Base-by-base conservation (phyloP, 1,140 invertebrate genomes). In the Delia radicum region DNA sequence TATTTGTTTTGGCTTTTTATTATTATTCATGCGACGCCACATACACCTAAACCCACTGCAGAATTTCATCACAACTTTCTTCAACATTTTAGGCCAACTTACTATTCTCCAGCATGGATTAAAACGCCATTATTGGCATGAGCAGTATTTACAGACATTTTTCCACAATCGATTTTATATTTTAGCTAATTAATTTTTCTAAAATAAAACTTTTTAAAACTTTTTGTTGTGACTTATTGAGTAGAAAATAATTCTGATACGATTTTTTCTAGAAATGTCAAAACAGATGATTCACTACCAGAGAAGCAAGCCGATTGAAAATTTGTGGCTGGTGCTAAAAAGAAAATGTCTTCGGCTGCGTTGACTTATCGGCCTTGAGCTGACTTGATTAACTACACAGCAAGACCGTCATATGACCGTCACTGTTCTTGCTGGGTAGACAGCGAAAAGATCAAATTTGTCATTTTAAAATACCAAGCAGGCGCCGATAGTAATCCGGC, bases 111-210 rank as follows among this genome's bases (percentile, higher is more conserved):
- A 77, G 93, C 90, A 86, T 96, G 95, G 80, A 98, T 95, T 33
- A 98, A 88, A 29, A 98, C 95, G 18, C 96, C 96, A 63, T 94
- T 94, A 82, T 95, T 94, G 15, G 94, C 91, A 85, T 98, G 96
- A 74, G 95, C 95, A 74, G 95, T 96, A 86, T 98, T 98, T 75
- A 98, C 87, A 77, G 95, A 95, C 96, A 98, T 97, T 78, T 85
- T 89, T 8, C 71, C 18, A 24, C 29, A 3, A 7, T 48, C 33
- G 18, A 37, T 27, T 75, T 71, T 71, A 18, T 21, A 67, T 28
- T 65, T 69, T 69, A 21, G 15, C 37, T 33, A 69, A 55, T 55
- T 55, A 55, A 55, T 8, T 55, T n/a, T n/a, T n/a, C n/a, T 37
- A 37, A 37, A 37, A 10, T 10, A 24, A 24, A n/a, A 55, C 48